A percentile compares a stretch with the other conserved stretches of the same genome.
Conservation (phyloP, 2,888 invertebrate species). For the Trachelus stipa region DNA sequence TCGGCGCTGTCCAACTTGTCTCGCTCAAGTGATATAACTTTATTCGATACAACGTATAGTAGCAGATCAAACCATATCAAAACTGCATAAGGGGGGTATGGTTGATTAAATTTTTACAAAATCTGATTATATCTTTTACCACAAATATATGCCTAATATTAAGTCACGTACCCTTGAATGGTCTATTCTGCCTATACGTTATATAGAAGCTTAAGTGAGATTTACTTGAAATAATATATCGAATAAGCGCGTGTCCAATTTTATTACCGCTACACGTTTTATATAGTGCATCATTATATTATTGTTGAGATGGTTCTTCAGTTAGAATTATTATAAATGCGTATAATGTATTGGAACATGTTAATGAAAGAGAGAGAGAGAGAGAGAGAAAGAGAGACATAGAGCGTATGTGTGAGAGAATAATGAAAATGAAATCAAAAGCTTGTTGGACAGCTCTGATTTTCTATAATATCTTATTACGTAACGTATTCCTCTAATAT, state of each 20-base stretch:
- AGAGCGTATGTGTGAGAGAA: neutral
- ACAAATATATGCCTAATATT: neutral
- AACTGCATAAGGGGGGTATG: neutral
- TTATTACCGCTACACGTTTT: neutral
- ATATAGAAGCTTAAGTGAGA: neutral
- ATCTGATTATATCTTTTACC: neutral
- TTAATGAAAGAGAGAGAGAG: neutral
- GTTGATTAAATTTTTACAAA: neutral
- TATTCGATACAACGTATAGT: neutral
- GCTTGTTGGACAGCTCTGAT: neutral
- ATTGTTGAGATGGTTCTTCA: neutral
- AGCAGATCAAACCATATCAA: neutral
- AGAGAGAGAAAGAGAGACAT: neutral
- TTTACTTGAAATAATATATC: neutral
- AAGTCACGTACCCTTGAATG: neutral
- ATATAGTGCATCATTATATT: neutral
- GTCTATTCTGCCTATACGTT: neutral
- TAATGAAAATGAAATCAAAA: neutral
- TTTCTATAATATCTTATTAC: conserved; percentile 13
- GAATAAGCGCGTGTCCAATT: neutral
- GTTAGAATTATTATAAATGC: neutral
- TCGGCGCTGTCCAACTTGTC: neutral
- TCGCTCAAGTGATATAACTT: neutral
- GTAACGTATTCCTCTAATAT: conserved; percentile 22
- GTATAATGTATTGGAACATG: neutral